A percentile compares a stretch with the other conserved stretches of the same genome.
Evolutionary conservation across 1,140 invertebrate genomes (phyloP).

Genomic region (Zaprionus nigranus): DNA sequence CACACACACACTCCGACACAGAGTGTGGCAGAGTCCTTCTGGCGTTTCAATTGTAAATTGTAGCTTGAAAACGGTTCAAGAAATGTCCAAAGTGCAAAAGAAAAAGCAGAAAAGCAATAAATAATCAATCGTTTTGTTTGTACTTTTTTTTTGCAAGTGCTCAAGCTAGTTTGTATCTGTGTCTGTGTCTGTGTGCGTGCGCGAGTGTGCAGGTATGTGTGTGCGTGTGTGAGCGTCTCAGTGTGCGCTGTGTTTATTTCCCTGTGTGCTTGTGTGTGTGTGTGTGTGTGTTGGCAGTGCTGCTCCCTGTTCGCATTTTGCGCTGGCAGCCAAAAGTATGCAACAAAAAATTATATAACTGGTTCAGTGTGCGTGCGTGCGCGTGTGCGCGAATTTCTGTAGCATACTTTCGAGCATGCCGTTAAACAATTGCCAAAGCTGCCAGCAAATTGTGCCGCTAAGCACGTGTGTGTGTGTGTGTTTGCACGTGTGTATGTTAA

Average conservation of each 20-base stretch:
- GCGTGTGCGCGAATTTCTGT: slow-evolving; percentile 43
- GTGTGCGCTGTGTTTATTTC: slow-evolving; percentile 8
- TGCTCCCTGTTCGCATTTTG: slow-evolving; percentile 23
- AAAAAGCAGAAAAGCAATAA: slow-evolving; percentile 8
- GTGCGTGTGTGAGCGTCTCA: neutral
- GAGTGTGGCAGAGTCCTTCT: neutral
- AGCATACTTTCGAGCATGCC: slow-evolving; percentile 71
- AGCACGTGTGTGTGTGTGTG: slow-evolving; percentile 62
- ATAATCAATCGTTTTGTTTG: neutral
- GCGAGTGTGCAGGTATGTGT: slow-evolving; percentile 6
- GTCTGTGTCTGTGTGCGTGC: slow-evolving; percentile 16
- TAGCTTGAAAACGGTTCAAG: neutral
- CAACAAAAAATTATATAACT: slow-evolving; percentile 72
- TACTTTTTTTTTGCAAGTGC: slow-evolving; percentile 7
- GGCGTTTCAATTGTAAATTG: neutral
- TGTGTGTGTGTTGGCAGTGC: slow-evolving; percentile 24
- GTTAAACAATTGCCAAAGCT: slow-evolving; percentile 53
- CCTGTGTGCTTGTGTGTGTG: neutral
- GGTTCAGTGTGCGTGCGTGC: slow-evolving; percentile 42
- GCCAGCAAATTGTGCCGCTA: slow-evolving; percentile 42
- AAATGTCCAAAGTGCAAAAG: neutral
- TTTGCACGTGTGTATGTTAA: slow-evolving; percentile 39
- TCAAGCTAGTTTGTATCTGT: slow-evolving; percentile 7
- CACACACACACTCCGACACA: neutral
- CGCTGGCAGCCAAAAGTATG: slow-evolving; percentile 50